phyloP scores from a whole-genome alignment of 2,888 invertebrate genomes.

The Agapostemon virescens region DNA sequence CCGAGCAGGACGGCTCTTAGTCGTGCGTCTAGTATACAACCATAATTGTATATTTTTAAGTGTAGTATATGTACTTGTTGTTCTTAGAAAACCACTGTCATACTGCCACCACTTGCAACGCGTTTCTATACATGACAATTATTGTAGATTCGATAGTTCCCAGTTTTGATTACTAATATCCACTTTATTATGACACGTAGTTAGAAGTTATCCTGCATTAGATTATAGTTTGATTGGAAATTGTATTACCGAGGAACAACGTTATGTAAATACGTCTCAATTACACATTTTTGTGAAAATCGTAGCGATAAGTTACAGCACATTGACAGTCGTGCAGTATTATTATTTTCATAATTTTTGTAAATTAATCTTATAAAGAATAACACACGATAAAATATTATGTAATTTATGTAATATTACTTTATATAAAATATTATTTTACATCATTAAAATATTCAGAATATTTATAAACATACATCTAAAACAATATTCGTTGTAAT shows the following conservation, averaged over 20 bases:
- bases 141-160: not conserved
- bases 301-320: not conserved
- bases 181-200: not conserved
- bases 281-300: not conserved
- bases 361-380: not conserved
- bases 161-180: not conserved
- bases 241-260: not conserved
- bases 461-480: not conserved
- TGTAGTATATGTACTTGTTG: not conserved
- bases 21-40: not conserved
- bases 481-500: not conserved
- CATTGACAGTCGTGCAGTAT: not conserved
- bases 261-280: not conserved
- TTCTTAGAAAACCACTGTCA: not conserved
- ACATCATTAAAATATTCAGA: no score
- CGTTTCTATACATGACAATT: not conserved
- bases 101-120: not conserved
- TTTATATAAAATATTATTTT: no score
- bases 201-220: not conserved
- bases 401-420: not conserved
- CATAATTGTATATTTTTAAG: not conserved
- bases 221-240: not conserved
- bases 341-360: not conserved
- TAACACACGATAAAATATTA: not conserved
- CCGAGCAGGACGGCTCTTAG: constrained; percentile 13